Base-by-base conservation (phyloP, 1,140 invertebrate species). In the Euwallacea similis region DNA sequence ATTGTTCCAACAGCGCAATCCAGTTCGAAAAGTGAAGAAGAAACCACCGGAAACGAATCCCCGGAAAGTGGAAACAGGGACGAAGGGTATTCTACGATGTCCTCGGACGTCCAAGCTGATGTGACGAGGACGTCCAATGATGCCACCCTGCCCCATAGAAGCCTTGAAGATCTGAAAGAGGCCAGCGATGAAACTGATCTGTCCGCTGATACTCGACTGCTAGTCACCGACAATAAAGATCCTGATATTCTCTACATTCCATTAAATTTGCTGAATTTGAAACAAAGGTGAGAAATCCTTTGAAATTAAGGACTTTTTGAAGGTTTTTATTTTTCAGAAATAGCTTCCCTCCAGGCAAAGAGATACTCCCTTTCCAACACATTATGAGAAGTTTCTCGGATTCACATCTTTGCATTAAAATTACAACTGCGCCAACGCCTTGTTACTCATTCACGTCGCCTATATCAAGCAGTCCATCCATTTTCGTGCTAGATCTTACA, bases 41-140 rank as follows among this genome's bases (percentile, higher is more conserved):
- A 87, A 78, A 86, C 87, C 74, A 86, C 86, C 8, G 87, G 84
- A 73, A 85, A 87, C 67, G 88, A 89, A 79, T 89, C 88, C 72
- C 88, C 89, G 0, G 89, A 90, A 74, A 90, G 87, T 75, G 90
- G 90, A 9, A 91, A 91, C 72, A 87, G 90, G 73, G 93, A 94
- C 82, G 93, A 95, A 81, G 93, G 92, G 1, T 95, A 95, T 79
- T 94, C 92, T 42, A 94, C 93, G 4, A 95, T 95, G 92, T 93
- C 92, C 0, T 93, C 91, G 76, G 92, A 95, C 79, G 90, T 93
- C 2, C 91, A 93, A 79, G 88, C 88, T 1, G 89, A 91, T 73
- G 86, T 81, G 4, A 79, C 75, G 7, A 67, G 77, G 43, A 66
- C 74, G 9, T 77, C 77, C 15, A 74, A 68, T 8, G 77, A 77